phyloP scores from a whole-genome alignment of 1,140 invertebrate genomes.

The Leptonema lineaticorne region DNA sequence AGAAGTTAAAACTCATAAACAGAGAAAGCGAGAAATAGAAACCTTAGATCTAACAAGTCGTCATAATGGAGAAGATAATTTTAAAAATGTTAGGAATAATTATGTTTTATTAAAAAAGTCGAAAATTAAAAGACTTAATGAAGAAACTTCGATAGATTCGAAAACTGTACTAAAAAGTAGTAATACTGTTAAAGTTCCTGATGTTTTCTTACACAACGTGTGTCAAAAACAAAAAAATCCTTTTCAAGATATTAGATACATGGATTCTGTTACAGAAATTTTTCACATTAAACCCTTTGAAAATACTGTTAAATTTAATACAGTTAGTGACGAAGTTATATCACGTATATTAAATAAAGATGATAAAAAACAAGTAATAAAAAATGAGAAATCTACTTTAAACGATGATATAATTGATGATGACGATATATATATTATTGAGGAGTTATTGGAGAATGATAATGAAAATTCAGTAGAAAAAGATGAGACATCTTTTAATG shows the following conservation, averaged over 20 bases:
- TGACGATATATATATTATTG: background rate
- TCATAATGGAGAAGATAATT: too few species aligned
- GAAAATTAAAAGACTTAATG: too few species aligned
- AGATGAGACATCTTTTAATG: too few species aligned
- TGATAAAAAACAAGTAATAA: background rate
- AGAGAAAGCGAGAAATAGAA: too few species aligned
- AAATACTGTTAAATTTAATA: background rate
- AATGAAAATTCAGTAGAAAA: too few species aligned
- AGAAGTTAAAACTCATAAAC: background rate
- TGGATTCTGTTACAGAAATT: background rate
- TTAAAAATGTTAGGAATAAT: too few species aligned
- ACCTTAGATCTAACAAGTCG: too few species aligned
- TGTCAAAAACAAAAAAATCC: background rate
- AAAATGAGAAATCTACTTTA: background rate
- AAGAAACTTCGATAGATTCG: too few species aligned
- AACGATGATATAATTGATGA: background rate
- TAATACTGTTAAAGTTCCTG: background rate
- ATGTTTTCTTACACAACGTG: background rate
- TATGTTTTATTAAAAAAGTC: too few species aligned
- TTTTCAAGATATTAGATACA: background rate
- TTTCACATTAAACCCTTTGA: background rate
- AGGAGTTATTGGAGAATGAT: too few species aligned
- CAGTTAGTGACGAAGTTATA: background rate
- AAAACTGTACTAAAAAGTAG: too few species aligned
- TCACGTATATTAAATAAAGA: background rate